Percentiles rank a stretch among this genome's conserved stretches.
Conservation (phyloP, 2,113 vertebrate species). For the Rostratula benghalensis region DNA sequence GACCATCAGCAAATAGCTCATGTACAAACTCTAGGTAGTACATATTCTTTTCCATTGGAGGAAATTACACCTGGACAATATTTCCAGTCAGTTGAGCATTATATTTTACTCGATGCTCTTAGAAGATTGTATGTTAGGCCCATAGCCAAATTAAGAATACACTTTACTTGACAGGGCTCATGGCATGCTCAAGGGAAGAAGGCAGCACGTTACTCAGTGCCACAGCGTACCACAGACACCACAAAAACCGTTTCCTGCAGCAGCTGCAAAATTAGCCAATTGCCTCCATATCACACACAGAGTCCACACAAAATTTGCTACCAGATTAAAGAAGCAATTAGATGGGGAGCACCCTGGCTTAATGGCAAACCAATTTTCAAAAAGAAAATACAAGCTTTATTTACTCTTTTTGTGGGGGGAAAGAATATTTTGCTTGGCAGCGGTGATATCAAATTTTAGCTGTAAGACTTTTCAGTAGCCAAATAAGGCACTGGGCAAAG, state of each 20-base stretch:
- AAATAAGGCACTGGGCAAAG: neutral
- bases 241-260: neutral
- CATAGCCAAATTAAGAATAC: neutral
- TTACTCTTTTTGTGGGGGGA: rapidly evolving
- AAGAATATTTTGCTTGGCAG: neutral
- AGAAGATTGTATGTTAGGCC: neutral
- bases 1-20: neutral
- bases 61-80: neutral
- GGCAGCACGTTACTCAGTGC: neutral
- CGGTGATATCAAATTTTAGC: neutral
- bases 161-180: neutral
- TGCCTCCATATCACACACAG: neutral
- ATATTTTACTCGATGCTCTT: neutral
- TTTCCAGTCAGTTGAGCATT: neutral
- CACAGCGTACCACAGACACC: neutral
- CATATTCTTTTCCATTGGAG: neutral
- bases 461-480: neutral
- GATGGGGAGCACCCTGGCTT: neutral
- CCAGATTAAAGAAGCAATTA: neutral
- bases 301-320: rapidly evolving
- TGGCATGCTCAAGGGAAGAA: neutral
- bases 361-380: neutral
- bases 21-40: neutral
- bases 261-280: neutral
- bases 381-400: neutral